Evolutionary conservation across 2,797 vertebrate genomes (phyloP).

Genomic region (Microchirus variegatus): DNA sequence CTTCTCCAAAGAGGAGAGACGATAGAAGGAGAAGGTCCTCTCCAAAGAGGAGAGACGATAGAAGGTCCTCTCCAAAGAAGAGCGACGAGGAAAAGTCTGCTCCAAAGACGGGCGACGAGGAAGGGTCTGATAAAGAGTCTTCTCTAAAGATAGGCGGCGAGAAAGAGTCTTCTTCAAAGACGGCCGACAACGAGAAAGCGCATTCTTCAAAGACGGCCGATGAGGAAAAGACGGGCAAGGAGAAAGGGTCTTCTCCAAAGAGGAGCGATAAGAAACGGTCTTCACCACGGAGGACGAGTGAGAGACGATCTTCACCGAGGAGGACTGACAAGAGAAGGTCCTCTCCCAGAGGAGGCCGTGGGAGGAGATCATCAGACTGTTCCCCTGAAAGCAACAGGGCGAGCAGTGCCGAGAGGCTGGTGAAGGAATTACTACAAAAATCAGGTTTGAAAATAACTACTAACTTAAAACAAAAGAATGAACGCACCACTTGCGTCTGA

Average conservation of each 20-base stretch:
- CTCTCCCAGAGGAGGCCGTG: background rate
- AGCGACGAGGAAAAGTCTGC: background rate
- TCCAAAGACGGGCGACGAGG: slow-evolving; percentile 4
- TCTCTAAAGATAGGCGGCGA: slow-evolving; percentile 1
- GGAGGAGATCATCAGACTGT: background rate
- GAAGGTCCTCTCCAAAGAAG: background rate
- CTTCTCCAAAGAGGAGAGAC: background rate
- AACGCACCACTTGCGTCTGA: background rate
- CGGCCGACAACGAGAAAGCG: background rate
- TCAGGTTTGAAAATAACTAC: slow-evolving; percentile 63
- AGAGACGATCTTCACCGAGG: background rate
- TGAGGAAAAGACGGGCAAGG: no score
- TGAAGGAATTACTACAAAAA: slow-evolving; percentile 74
- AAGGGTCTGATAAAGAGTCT: background rate
- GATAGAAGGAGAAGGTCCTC: background rate
- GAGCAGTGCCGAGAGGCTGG: slow-evolving; percentile 62
- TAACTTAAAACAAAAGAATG: background rate
- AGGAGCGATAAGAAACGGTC: background rate
- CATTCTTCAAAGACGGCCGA: background rate
- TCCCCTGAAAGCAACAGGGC: background rate
- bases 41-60: background rate
- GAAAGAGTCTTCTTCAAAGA: background rate
- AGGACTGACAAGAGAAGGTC: slow-evolving; percentile 8
- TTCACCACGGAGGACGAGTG: background rate
- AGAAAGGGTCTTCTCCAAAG: no score